phyloP scores from a whole-genome alignment of 1,140 invertebrate species.

The Bathynomus jamesi region DNA sequence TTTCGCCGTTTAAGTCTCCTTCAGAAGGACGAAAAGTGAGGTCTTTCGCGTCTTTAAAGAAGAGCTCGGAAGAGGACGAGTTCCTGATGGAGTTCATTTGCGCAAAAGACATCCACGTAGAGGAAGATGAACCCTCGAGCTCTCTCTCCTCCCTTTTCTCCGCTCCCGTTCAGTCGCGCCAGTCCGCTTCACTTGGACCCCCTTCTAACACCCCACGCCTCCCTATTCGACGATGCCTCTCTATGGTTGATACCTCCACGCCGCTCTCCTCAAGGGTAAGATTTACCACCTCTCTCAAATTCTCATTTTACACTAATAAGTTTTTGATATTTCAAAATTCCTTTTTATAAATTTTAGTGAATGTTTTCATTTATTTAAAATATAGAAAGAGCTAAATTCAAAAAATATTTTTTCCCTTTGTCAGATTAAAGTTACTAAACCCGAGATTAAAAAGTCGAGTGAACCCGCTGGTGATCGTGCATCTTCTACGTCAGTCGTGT shows the following conservation, averaged over 20 bases:
- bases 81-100: conserved; percentile 54
- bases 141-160: not conserved
- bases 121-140: not conserved
- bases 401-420: too few species aligned
- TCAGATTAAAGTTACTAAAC: too few species aligned
- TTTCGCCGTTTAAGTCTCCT: not conserved
- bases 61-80: conserved; percentile 36
- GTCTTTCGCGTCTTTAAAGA: not conserved
- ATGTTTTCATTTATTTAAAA: too few species aligned
- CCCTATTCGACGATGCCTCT: not conserved
- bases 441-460: too few species aligned
- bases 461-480: too few species aligned
- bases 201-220: not conserved
- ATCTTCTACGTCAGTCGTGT: too few species aligned
- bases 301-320: too few species aligned
- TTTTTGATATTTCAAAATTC: too few species aligned
- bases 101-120: not conserved
- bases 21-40: not conserved
- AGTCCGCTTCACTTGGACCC: not conserved
- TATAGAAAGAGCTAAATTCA: too few species aligned
- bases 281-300: too few species aligned
- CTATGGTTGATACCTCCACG: not conserved
- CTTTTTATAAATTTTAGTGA: too few species aligned
- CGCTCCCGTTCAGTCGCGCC: not conserved
- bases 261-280: conserved; percentile 43